Evolutionary conservation across 1,140 invertebrate genomes (phyloP).

Genomic region (Oppia nitens): DNA sequence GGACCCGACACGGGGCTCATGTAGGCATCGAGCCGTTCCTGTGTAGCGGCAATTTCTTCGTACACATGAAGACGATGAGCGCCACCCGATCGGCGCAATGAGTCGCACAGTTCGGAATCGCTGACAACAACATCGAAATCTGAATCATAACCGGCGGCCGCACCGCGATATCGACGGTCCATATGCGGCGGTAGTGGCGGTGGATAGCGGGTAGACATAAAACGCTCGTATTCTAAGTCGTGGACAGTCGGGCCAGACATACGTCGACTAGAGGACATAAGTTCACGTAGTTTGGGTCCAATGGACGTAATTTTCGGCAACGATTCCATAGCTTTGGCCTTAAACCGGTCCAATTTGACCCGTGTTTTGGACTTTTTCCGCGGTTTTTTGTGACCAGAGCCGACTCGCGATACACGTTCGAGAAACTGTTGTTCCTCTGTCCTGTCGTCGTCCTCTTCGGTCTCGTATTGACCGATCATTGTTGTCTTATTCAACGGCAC

Average conservation of each 20-base stretch:
- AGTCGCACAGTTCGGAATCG: slow-evolving; percentile 12
- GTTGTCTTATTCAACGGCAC: background rate
- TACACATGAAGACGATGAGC: background rate
- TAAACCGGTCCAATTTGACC: background rate
- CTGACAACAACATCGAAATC: slow-evolving; percentile 10
- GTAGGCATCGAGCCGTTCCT: slow-evolving; percentile 9
- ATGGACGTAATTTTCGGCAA: background rate
- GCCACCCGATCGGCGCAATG: background rate
- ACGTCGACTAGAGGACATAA: background rate
- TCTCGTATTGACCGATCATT: background rate
- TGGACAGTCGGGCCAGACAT: background rate
- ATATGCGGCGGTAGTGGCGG: background rate
- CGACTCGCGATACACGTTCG: too few relatives aligned
- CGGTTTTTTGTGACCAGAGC: background rate
- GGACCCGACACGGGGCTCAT: slow-evolving; percentile 4
- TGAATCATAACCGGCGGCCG: background rate
- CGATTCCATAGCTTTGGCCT: slow-evolving; percentile 8
- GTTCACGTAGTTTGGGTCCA: background rate
- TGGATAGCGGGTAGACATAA: background rate
- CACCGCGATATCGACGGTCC: background rate
- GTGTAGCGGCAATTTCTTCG: background rate
- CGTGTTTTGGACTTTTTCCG: background rate
- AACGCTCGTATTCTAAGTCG: background rate
- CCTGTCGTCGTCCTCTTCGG: background rate
- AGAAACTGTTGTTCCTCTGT: background rate